These are phyloP conservation scores for Fragariocoptes setiger DNA, from an alignment of 1,140 invertebrate species.

Conservation along the genomic window DNA sequence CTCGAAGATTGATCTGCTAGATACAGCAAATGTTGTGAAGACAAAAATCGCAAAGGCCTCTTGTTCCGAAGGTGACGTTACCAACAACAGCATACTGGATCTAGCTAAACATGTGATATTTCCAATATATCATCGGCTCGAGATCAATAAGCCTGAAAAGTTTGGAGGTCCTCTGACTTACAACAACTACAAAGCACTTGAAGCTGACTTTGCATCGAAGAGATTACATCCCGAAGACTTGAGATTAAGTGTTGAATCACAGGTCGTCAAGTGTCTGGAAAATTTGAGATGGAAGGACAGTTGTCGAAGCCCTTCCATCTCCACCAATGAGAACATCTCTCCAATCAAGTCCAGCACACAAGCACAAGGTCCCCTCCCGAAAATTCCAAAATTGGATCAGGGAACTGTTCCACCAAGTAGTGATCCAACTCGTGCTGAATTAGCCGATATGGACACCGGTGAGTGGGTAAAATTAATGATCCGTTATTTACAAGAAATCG, in stretches of 20 bases:
- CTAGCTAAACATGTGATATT: conserved; percentile 83
- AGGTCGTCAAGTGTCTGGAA: conserved; percentile 54
- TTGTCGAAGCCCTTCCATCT: not conserved
- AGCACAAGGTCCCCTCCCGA: too few relatives aligned
- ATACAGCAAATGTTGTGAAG: conserved; percentile 51
- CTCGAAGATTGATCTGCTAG: conserved; percentile 90
- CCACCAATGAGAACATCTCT: too few relatives aligned
- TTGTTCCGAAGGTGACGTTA: conserved; percentile 83
- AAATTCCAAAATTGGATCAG: too few relatives aligned
- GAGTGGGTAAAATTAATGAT: conserved; percentile 11
- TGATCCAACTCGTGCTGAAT: not conserved
- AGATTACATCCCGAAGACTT: conserved; percentile 57
- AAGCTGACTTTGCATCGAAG: conserved; percentile 16
- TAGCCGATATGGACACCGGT: not conserved
- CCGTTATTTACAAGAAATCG: conserved; percentile 55
- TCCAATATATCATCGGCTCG: conserved; percentile 32
- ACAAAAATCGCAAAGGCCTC: conserved; percentile 80
- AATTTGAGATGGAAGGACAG: conserved; percentile 35
- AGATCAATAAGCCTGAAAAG: conserved; percentile 16
- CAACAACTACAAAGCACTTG: conserved; percentile 34
- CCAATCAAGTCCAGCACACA: too few relatives aligned
- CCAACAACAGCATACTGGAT: conserved; percentile 75
- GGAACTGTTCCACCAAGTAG: not conserved
- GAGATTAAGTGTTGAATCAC: conserved; percentile 44
- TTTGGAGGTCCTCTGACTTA: conserved; percentile 17